Evolutionary conservation across 2,888 invertebrate species (phyloP).

Genomic region (Seira sanloemensis): DNA sequence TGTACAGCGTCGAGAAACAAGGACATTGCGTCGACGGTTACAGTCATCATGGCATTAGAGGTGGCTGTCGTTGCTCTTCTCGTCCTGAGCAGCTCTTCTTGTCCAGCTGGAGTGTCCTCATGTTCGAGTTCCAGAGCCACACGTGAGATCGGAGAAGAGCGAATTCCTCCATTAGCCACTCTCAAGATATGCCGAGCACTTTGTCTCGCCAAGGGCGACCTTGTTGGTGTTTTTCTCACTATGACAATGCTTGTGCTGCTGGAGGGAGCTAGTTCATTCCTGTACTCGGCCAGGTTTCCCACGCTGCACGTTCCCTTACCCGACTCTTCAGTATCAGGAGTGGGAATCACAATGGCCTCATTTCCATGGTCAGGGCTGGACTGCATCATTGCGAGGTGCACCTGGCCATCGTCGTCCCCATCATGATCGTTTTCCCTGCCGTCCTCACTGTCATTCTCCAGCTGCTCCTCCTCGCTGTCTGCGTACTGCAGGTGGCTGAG

Average conservation of each 20-base stretch:
- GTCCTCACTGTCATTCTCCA: neutral
- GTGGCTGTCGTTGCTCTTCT: too few relatives aligned
- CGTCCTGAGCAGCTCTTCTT: neutral
- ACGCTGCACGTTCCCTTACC: slow-evolving; percentile 15
- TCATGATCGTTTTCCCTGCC: neutral
- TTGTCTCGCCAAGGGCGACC: slow-evolving; percentile 12
- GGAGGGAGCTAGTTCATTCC: neutral
- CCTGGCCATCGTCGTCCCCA: neutral
- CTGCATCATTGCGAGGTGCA: neutral
- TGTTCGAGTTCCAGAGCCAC: neutral
- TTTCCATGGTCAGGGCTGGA: slow-evolving; percentile 4
- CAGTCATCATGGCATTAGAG: slow-evolving; percentile 37
- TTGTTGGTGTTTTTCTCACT: slow-evolving; percentile 21
- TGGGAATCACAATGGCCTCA: neutral
- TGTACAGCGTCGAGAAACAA: slow-evolving; percentile 61
- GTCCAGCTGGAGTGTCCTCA: neutral
- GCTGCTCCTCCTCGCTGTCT: slow-evolving; percentile 20
- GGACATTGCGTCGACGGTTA: slow-evolving; percentile 60
- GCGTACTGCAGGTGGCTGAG: slow-evolving; percentile 20
- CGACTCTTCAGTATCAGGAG: neutral
- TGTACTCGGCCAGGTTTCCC: slow-evolving; percentile 11
- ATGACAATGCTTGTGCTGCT: slow-evolving; percentile 17
- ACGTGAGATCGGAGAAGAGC: slow-evolving; percentile 19
- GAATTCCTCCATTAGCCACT: slow-evolving; percentile 45
- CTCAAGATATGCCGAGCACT: neutral